phyloP scores from a whole-genome alignment of 2,797 vertebrate species.

The Coregonus suidteri region DNA sequence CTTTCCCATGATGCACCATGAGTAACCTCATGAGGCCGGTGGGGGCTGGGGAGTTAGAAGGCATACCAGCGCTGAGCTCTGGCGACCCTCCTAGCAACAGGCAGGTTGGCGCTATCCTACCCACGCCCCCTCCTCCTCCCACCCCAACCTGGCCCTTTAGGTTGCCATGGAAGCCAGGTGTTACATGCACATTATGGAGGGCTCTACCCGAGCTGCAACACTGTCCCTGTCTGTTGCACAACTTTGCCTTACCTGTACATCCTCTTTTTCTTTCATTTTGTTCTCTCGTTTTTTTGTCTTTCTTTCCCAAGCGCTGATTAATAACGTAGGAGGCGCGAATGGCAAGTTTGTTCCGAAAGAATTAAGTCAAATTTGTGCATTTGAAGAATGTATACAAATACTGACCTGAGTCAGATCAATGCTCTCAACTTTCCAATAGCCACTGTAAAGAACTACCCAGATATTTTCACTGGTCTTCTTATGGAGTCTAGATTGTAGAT shows the following conservation, averaged over 20 bases:
- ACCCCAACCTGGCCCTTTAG: constrained; percentile 47
- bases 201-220: constrained; percentile 66
- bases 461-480: constrained; percentile 47
- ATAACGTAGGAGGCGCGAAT: constrained; percentile 53
- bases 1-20: constrained; percentile 59
- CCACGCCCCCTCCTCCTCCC: constrained; percentile 21
- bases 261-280: constrained; percentile 25
- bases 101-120: constrained; percentile 40
- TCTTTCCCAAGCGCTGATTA: constrained; percentile 45
- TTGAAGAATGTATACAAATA: constrained; percentile 74
- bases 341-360: constrained; percentile 30
- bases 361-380: constrained; percentile 33
- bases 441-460: constrained; percentile 53
- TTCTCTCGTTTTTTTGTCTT: constrained; percentile 36
- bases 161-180: constrained; percentile 77
- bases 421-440: constrained; percentile 45
- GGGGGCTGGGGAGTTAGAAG: constrained; percentile 32
- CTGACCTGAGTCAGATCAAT: constrained; percentile 51
- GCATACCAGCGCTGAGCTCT: constrained; percentile 70
- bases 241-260: constrained; percentile 68
- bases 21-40: constrained; percentile 53
- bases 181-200: constrained; percentile 36
- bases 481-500: constrained; percentile 56
- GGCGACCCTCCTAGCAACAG: constrained; percentile 64
- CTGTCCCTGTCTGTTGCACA: constrained; percentile 64